Conservation (phyloP, 2,888 invertebrate species). For the Aspidiotus destructor region DNA sequence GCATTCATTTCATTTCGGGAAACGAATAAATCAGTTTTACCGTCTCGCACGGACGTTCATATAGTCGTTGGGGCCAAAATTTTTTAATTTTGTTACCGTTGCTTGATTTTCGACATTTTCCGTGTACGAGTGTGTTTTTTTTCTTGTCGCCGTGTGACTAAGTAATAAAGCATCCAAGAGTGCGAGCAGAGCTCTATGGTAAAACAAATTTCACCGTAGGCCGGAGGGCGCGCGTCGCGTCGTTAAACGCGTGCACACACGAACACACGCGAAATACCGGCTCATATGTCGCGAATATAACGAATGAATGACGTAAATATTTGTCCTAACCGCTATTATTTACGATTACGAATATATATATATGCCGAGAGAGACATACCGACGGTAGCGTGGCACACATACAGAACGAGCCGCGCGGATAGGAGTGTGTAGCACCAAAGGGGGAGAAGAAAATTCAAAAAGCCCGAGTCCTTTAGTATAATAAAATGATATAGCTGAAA, state of each 20-base stretch:
- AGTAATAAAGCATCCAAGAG: conserved; percentile 3
- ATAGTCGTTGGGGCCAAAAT: neutral
- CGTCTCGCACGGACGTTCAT: neutral
- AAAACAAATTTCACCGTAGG: conserved; percentile 28
- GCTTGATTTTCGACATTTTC: neutral
- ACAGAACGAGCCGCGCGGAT: neutral
- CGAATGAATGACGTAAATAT: conserved; percentile 33
- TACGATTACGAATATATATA: conserved; percentile 31
- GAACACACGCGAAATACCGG: too few relatives aligned
- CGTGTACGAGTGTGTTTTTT: neutral
- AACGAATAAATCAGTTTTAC: conserved; percentile 1
- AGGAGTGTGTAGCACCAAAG: neutral
- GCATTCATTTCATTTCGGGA: neutral
- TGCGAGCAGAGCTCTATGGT: neutral
- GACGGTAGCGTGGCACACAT: conserved; percentile 3
- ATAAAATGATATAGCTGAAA: conserved; percentile 31
- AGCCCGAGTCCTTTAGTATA: conserved; percentile 17
- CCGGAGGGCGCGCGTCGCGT: neutral
- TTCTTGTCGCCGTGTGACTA: neutral
- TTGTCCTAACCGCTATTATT: conserved; percentile 33
- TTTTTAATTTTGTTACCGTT: neutral
- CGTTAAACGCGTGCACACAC: too few relatives aligned
- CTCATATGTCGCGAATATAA: conserved; percentile 4
- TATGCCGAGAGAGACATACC: conserved; percentile 22
- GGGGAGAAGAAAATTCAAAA: conserved; percentile 27